Evolutionary conservation across 2,797 vertebrate genomes (phyloP).

Genomic region (Premnoplex brunnescens): DNA sequence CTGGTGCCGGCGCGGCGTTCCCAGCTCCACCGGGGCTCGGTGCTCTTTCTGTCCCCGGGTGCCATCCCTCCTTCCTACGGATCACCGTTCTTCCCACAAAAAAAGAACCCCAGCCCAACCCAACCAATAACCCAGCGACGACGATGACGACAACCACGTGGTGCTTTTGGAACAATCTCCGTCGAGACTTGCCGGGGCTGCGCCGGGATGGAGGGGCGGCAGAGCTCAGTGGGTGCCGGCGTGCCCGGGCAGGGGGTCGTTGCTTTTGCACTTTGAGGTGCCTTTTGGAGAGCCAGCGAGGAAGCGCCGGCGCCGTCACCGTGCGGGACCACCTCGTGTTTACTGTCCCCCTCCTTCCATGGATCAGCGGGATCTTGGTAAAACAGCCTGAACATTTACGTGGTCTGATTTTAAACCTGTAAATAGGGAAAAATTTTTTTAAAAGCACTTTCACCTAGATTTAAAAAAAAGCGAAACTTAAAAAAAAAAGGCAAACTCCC

Average conservation of each 20-base stretch:
- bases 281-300: slow-evolving; percentile 71
- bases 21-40: background rate
- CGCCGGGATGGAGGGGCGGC: fast-evolving
- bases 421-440: slow-evolving; percentile 96
- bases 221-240: background rate
- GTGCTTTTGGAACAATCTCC: slow-evolving; percentile 53
- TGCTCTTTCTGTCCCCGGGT: slow-evolving; percentile 64
- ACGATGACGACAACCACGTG: background rate
- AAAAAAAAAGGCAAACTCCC: slow-evolving; percentile 50
- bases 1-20: background rate
- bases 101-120: background rate
- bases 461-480: slow-evolving; percentile 87
- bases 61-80: slow-evolving; percentile 61
- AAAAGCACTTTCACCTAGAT: slow-evolving; percentile 99
- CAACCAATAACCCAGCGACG: background rate
- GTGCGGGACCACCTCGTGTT: slow-evolving; percentile 66
- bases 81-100: slow-evolving; percentile 41
- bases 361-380: slow-evolving; percentile 50
- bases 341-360: slow-evolving; percentile 73
- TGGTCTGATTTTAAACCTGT: slow-evolving; percentile 87
- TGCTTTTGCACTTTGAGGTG: slow-evolving; percentile 75
- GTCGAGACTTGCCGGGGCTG: background rate
- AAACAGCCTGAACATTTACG: slow-evolving; percentile 69
- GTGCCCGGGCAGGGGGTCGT: background rate
- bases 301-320: slow-evolving; percentile 49